These are phyloP conservation scores for Calyptomena viridis DNA, from an alignment of 2,113 vertebrate genomes.

Conservation along the genomic window DNA sequence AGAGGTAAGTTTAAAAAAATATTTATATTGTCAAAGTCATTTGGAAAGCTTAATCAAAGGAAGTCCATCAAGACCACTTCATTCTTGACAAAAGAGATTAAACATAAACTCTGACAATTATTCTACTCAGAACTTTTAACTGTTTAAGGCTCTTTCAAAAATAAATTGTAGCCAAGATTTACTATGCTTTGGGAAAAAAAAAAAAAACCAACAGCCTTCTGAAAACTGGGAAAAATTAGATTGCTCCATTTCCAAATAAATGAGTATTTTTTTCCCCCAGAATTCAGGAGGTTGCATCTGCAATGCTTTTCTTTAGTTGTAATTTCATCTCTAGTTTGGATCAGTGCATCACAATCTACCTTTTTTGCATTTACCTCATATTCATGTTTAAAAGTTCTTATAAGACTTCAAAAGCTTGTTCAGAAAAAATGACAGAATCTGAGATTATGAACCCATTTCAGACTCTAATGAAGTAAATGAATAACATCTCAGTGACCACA, in stretches of 20 bases:
- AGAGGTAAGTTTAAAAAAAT: neutral
- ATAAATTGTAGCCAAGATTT: neutral
- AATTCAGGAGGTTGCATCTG: neutral
- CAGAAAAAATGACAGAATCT: neutral
- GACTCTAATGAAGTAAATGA: neutral
- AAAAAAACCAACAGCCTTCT: neutral
- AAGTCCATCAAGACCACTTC: neutral
- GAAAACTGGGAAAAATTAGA: neutral
- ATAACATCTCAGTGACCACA: neutral
- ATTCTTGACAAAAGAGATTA: conserved; percentile 7
- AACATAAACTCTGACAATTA: neutral
- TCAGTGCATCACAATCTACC: neutral
- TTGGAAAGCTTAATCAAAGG: conserved; percentile 27
- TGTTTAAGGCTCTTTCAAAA: neutral
- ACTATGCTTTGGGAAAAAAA: neutral
- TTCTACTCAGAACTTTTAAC: neutral
- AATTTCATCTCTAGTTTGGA: neutral
- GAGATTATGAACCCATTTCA: neutral
- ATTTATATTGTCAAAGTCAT: conserved; percentile 11
- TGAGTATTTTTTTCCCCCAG: fast-evolving
- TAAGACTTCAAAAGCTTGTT: neutral
- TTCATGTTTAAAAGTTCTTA: neutral
- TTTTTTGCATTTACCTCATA: neutral
- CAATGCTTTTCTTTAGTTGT: neutral
- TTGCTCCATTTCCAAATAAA: neutral